A percentile compares a stretch with the other conserved stretches of the same genome.
Evolutionary conservation across 2,797 vertebrate species (phyloP).

Genomic region (Buceros bicornis): DNA sequence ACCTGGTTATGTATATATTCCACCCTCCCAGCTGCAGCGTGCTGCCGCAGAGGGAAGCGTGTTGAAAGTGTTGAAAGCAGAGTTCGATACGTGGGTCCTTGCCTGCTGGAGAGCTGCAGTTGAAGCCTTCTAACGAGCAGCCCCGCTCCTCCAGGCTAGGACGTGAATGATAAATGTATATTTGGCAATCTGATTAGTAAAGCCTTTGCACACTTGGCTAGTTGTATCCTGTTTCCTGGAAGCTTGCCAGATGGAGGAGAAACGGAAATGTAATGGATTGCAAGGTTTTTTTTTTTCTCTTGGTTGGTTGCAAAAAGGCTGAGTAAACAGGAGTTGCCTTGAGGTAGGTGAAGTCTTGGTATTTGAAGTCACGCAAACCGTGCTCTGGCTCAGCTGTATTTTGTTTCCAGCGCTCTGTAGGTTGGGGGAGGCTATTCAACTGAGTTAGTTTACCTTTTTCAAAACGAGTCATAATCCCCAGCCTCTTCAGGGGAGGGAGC

Average conservation of each 20-base stretch:
- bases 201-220: conserved; percentile 64
- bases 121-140: conserved; percentile 29
- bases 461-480: neutral
- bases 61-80: neutral
- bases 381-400: conserved; percentile 63
- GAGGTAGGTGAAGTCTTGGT: conserved; percentile 73
- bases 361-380: conserved; percentile 80
- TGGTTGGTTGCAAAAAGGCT: conserved; percentile 55
- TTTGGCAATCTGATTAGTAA: conserved; percentile 66
- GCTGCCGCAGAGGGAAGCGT: neutral
- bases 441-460: neutral
- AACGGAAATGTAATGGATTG: conserved; percentile 63
- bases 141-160: conserved; percentile 12
- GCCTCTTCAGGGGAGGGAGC: neutral
- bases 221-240: conserved; percentile 75
- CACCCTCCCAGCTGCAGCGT: neutral
- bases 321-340: conserved; percentile 76
- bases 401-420: conserved; percentile 32
- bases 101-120: neutral
- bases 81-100: accelerated
- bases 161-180: conserved; percentile 60
- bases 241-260: conserved; percentile 69
- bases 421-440: neutral
- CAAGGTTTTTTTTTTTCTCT: neutral
- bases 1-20: neutral